Evolutionary conservation across 2,888 invertebrate genomes (phyloP).

Genomic region (Cryptocephalus moraei): DNA sequence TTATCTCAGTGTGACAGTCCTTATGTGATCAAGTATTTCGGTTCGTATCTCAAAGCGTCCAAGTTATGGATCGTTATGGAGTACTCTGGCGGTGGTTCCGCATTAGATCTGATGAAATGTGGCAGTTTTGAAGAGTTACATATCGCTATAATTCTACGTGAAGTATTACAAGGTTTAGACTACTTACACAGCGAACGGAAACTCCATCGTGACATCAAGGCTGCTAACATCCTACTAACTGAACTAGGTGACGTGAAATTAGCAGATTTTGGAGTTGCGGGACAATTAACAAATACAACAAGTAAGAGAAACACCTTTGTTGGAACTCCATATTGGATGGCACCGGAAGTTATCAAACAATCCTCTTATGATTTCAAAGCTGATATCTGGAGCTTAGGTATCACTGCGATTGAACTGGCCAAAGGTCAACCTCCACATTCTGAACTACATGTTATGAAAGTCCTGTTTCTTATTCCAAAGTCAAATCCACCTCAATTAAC

Average conservation of each 20-base stretch:
- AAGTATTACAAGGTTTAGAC: conserved; percentile 95
- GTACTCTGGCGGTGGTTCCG: conserved; percentile 98
- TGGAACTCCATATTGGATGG: too few relatives aligned
- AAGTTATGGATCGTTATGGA: conserved; percentile 99
- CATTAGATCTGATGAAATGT: conserved; percentile 97
- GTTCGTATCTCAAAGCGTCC: conserved; percentile 98
- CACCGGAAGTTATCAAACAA: conserved; percentile 65
- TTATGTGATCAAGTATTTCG: conserved; percentile 98
- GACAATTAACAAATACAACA: conserved; percentile 82
- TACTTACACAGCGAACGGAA: conserved; percentile 97
- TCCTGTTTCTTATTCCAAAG: conserved; percentile 90
- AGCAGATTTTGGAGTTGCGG: conserved; percentile 92
- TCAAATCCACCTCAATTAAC: conserved; percentile 90
- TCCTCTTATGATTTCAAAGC: conserved; percentile 94
- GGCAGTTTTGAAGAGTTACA: conserved; percentile 98
- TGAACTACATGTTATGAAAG: conserved; percentile 92
- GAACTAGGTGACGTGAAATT: conserved; percentile 98
- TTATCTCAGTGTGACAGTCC: conserved; percentile 98
- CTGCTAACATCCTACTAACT: conserved; percentile 95
- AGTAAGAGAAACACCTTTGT: conserved; percentile 2
- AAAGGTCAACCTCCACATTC: conserved; percentile 97
- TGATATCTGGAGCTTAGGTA: conserved; percentile 95
- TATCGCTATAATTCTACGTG: conserved; percentile 95
- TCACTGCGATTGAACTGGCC: conserved; percentile 91
- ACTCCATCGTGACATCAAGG: conserved; percentile 98